These are phyloP conservation scores for Drosophila demipolita DNA, from an alignment of 2,888 invertebrate species.

Conservation along the genomic window DNA sequence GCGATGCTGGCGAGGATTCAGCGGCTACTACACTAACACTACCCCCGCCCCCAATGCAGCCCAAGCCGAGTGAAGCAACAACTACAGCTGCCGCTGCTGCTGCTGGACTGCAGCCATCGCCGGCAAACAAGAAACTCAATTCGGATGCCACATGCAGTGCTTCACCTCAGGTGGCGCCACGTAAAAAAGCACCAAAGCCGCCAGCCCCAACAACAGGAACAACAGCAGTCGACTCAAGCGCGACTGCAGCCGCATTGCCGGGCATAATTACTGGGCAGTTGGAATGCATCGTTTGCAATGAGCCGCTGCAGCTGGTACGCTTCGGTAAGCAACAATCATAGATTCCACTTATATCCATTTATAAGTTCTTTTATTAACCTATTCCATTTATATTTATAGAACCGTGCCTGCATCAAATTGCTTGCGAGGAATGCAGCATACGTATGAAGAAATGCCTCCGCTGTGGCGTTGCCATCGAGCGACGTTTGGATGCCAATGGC, in stretches of 20 bases:
- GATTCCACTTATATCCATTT: background rate
- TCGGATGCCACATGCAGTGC: constrained; percentile 60
- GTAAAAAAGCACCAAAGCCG: constrained; percentile 78
- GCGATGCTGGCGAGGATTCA: constrained; percentile 41
- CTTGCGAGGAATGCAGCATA: constrained; percentile 91
- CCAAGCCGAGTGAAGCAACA: constrained; percentile 40
- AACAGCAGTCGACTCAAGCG: constrained; percentile 19
- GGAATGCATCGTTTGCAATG: constrained; percentile 91
- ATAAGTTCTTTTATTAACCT: background rate
- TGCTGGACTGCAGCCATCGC: constrained; percentile 49
- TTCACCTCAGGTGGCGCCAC: constrained; percentile 75
- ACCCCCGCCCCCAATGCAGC: constrained; percentile 52
- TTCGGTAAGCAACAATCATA: constrained; percentile 82
- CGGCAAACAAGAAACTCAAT: constrained; percentile 77
- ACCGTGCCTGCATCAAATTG: constrained; percentile 91
- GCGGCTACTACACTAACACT: constrained; percentile 38
- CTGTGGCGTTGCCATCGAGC: constrained; percentile 88
- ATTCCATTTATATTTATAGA: constrained; percentile 79
- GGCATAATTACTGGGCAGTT: constrained; percentile 62
- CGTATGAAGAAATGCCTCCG: constrained; percentile 92
- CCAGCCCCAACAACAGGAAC: constrained; percentile 43
- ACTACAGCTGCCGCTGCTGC: constrained; percentile 1
- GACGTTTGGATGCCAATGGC: constrained; percentile 86
- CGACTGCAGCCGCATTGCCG: constrained; percentile 37
- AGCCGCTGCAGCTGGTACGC: constrained; percentile 87